Evolutionary conservation across 2,113 vertebrate genomes (phyloP).

Genomic region (Grammomys surdaster): DNA sequence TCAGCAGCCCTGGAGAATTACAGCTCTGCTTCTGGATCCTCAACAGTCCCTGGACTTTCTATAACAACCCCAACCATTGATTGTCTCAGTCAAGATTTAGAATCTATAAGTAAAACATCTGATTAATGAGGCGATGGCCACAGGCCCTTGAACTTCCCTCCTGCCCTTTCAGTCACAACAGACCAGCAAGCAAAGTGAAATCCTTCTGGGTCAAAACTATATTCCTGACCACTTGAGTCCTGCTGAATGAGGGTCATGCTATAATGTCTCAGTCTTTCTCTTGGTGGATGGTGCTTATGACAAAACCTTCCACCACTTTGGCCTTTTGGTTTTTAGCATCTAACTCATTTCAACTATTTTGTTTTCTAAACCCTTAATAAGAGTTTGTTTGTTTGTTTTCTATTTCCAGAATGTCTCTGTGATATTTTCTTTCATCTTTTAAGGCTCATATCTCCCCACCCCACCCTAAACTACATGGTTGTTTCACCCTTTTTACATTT

Average conservation of each 20-base stretch:
- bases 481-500: not conserved
- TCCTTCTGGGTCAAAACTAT: not conserved
- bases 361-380: not conserved
- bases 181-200: not conserved
- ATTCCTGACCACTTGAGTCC: not conserved
- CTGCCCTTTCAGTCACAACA: not conserved
- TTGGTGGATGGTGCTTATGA: too few relatives aligned
- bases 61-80: not conserved
- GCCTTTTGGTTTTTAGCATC: not conserved
- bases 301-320: not conserved
- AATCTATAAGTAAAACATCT: accelerated
- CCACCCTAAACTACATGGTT: too few relatives aligned
- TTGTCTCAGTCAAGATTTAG: not conserved
- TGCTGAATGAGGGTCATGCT: too few relatives aligned
- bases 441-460: not conserved
- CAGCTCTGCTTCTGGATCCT: not conserved
- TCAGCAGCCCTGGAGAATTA: not conserved
- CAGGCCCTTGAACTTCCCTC: not conserved
- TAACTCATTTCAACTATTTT: not conserved
- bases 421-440: not conserved
- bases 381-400: not conserved
- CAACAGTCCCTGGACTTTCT: not conserved
- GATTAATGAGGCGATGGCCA: not conserved
- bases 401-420: not conserved
- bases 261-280: not conserved